Evolutionary conservation across 2,113 vertebrate genomes (phyloP), one percentile per base, ranked within the genome.

Genomic region (Rhineura floridana): DNA sequence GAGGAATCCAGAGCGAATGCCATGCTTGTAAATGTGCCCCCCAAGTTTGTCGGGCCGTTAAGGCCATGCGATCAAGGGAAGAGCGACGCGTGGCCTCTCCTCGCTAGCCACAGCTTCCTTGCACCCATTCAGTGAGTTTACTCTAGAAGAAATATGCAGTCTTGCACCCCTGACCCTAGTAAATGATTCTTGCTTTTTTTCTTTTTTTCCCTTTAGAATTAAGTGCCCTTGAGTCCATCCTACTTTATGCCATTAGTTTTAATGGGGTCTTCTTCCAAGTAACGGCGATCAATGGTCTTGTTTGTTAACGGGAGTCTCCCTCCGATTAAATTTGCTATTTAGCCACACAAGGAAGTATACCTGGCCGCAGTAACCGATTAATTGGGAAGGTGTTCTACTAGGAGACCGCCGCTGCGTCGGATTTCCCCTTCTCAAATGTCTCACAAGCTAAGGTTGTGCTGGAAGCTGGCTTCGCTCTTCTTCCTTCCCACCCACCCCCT

Each of bases 301-400:
- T 19, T 63, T 28, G 17, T 81, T 33, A 44, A 23, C 73, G n/a
- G 3, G 4, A 30, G 4, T 6, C 48, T 3, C 92, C 90, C 93
- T 12, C 88, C 72, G 87, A 7, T 85, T 88, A 90, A 84, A 80
- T 93, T 87, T 82, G 90, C 83, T 62, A 70, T 88, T 44, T 89
- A 50, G 75, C 90, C 89, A 81, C 87, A 83, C 84, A 6, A 11
- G 44, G 0, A 30, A 65, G 1, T 4, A 15, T 59, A 86, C 28
- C 21, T 62, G 42, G 13, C 46, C n/a, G 17, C 30, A 81, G 23
- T 63, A 81, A 75, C 3, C 87, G 77, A 93, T 91, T 84, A 55
- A n/a, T 30, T 0, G 89, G 30, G 33, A 59, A 83, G 59, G 59
- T 87, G 3, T 75, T 23, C 82, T 81, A 19, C 88, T 81, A 88